Evolutionary conservation across 2,797 vertebrate species (phyloP).

Genomic region (Lycodopsis pacificus): DNA sequence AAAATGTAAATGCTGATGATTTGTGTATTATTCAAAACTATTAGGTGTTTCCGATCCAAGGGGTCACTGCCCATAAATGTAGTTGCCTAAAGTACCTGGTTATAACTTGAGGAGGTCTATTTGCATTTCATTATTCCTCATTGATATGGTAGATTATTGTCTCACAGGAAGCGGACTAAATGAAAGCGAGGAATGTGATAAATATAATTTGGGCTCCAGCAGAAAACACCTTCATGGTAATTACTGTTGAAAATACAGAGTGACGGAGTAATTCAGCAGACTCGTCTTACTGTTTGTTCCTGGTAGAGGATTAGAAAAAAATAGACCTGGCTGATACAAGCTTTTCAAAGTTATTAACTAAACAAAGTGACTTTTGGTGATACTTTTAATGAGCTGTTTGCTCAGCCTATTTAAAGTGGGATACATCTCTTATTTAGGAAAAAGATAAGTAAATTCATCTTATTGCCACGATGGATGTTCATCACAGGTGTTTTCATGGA

Average conservation of each 20-base stretch:
- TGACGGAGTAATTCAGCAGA: slow-evolving; percentile 57
- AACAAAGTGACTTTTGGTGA: slow-evolving; percentile 78
- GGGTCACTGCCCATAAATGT: slow-evolving; percentile 39
- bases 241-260: slow-evolving; percentile 71
- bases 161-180: slow-evolving; percentile 50
- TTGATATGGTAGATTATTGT: slow-evolving; percentile 57
- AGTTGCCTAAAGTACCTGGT: slow-evolving; percentile 36
- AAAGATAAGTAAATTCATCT: slow-evolving; percentile 8
- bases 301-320: slow-evolving; percentile 76
- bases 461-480: neutral
- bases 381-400: slow-evolving; percentile 69
- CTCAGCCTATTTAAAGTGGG: slow-evolving; percentile 61
- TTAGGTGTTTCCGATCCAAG: slow-evolving; percentile 12
- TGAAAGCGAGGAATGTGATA: slow-evolving; percentile 60
- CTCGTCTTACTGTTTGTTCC: slow-evolving; percentile 74
- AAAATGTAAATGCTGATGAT: slow-evolving; percentile 42
- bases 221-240: slow-evolving; percentile 71
- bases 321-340: slow-evolving; percentile 66
- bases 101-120: slow-evolving; percentile 55
- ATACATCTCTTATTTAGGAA: slow-evolving; percentile 39
- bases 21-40: slow-evolving; percentile 52
- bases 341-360: slow-evolving; percentile 81
- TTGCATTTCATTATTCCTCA: slow-evolving; percentile 63
- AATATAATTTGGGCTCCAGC: slow-evolving; percentile 69
- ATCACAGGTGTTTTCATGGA: neutral